phyloP scores from a whole-genome alignment of 2,797 vertebrate genomes.

The Chaenodraco wilsoni region DNA sequence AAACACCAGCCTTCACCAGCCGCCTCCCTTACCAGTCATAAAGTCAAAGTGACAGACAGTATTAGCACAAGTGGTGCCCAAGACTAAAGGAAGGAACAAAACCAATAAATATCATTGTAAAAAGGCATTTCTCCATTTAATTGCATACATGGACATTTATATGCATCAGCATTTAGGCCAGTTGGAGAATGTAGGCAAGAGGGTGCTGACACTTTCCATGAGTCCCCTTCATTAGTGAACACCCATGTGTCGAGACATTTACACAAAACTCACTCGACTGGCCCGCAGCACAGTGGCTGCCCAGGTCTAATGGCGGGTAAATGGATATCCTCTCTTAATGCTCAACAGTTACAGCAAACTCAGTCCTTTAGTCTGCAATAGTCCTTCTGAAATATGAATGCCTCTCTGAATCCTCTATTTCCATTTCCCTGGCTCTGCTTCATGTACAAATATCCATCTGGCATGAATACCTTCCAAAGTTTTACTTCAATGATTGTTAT shows the following conservation, averaged over 20 bases:
- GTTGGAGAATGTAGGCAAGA: conserved; percentile 61
- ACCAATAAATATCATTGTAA: conserved; percentile 65
- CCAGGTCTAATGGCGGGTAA: conserved; percentile 40
- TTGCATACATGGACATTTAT: conserved; percentile 77
- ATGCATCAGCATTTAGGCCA: conserved; percentile 56
- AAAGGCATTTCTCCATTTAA: conserved; percentile 73
- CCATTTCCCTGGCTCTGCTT: conserved; percentile 40
- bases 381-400: conserved; percentile 27
- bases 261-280: conserved; percentile 16
- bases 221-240: conserved; percentile 68
- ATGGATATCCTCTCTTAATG: conserved; percentile 42
- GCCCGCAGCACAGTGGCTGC: conserved; percentile 38
- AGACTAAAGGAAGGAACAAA: conserved; percentile 58
- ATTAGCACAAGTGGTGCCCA: conserved; percentile 31
- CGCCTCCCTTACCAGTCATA: conserved; percentile 34
- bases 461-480: conserved; percentile 39
- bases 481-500: conserved; percentile 46
- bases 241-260: conserved; percentile 37
- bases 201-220: conserved; percentile 75
- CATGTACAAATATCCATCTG: conserved; percentile 28
- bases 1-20: conserved; percentile 40
- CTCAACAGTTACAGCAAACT: conserved; percentile 39
- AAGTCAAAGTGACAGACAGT: conserved; percentile 60
- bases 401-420: conserved; percentile 29
- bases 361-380: conserved; percentile 8